Percentiles rank a stretch among this genome's conserved stretches.
These are phyloP conservation scores for Macquaria ambigua DNA, from an alignment of 2,113 vertebrate species.

Conservation along the genomic window DNA sequence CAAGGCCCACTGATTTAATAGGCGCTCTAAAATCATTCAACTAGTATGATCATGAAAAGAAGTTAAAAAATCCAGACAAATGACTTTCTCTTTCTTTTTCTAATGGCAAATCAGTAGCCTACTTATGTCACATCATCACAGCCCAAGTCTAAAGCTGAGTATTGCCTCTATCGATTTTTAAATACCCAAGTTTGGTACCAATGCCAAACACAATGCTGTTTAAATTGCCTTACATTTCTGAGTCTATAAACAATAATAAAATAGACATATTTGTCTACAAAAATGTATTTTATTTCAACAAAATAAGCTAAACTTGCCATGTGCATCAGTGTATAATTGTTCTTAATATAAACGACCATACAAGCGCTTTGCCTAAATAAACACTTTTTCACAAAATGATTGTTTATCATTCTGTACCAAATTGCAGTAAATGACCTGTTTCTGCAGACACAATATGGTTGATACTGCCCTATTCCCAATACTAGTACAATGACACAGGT, in stretches of 20 bases:
- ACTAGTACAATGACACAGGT: conserved; percentile 25
- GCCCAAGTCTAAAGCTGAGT: not conserved
- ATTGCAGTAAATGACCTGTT: not conserved
- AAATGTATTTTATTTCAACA: not conserved
- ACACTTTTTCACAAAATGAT: not conserved
- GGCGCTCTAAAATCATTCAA: not conserved
- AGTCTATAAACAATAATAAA: no score
- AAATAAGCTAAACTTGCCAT: not conserved
- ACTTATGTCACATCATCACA: not conserved
- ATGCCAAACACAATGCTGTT: not conserved
- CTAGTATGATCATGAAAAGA: not conserved
- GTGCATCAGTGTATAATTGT: not conserved
- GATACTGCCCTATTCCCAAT: not conserved
- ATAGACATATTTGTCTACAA: not conserved
- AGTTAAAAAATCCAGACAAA: not conserved
- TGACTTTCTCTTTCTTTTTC: not conserved
- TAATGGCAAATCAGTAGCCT: not conserved
- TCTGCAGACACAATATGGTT: not conserved
- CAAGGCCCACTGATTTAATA: not conserved
- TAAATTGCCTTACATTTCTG: not conserved
- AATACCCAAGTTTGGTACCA: not conserved
- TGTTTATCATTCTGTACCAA: not conserved
- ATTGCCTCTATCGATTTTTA: not conserved
- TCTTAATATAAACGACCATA: not conserved
- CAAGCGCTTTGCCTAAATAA: not conserved